Base-by-base conservation (phyloP, 2,797 vertebrate genomes). In the Apodemus agrarius region DNA sequence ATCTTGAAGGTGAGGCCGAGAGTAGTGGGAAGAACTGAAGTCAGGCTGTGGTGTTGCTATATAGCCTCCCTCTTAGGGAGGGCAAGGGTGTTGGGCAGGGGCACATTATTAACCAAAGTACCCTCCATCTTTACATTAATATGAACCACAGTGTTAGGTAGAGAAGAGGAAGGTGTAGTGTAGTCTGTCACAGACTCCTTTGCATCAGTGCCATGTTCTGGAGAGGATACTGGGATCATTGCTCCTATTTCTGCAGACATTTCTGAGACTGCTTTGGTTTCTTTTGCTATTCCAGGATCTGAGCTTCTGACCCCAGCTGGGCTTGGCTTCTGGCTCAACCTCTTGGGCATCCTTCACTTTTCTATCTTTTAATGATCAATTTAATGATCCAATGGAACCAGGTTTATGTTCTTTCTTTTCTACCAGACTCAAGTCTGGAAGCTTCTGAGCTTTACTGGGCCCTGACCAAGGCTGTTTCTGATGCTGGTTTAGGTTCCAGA, bases 121-220 rank as follows among this genome's bases (percentile, higher is more conserved):
- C 99, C 99, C 97, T 99, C 99, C 98, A 99, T 99, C 98, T 99
- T 99, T 98, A 99, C 98, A 94, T 98, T 99, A 98, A 98, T 99
- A 88, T 99, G 99, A 87, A 99, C 99, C 98, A 99, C 99, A 95
- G 99, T 99, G 98, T 99, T 99, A 92, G 99, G 99, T 98, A 99
- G 98, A 67, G 99, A 99, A 57, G 99, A 99, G 67, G 99, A 99
- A 61, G 99, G 99, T 78, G 99, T 99, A 89, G 99, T 99, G 98
- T 99, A 99, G 98, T 99, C 99, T 80, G 99, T 99, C 97, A 99
- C 99, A 52, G 99, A 99, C 98, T 99, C 99, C 99, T 99, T 99
- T 26, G 99, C 99, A 93, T 97, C 99, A 79, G 98, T 98, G 95
- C 98, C 99, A 97, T 99, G 99, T 94, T 99, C 99, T n/a, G 99